Percentiles rank a stretch among this genome's conserved stretches.
Conservation (phyloP, 2,888 invertebrate genomes). For the Microdon myrmicae region DNA sequence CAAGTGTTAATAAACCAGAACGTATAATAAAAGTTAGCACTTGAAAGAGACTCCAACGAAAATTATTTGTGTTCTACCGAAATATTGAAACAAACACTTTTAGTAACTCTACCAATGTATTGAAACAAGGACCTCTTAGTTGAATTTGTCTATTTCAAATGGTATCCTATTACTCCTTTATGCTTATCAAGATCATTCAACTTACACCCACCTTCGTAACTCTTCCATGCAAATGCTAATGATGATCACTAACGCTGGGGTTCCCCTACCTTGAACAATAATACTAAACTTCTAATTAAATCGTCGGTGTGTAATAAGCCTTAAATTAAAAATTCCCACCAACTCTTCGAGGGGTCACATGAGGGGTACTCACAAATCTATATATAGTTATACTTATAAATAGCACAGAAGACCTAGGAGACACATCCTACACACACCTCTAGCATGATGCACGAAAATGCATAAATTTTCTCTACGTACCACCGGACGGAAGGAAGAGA, state of each 20-base stretch:
- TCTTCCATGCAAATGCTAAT: constrained; percentile 12
- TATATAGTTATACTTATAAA: constrained; percentile 15
- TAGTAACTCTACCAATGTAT: too few relatives aligned
- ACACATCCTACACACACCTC: constrained; percentile 49
- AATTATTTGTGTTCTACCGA: too few relatives aligned
- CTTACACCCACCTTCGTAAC: constrained; percentile 22
- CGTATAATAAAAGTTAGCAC: too few relatives aligned
- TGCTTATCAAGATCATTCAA: constrained; percentile 19
- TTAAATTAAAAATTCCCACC: constrained; percentile 23
- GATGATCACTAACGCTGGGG: constrained; percentile 2
- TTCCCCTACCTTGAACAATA: constrained; percentile 4
- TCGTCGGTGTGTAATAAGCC: constrained; percentile 26
- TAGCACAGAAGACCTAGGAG: constrained; percentile 39
- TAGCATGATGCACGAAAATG: constrained; percentile 48
- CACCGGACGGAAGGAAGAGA: constrained; percentile 40
- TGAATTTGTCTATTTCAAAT: too few relatives aligned
- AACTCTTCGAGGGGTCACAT: constrained; percentile 15
- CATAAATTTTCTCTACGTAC: constrained; percentile 37
- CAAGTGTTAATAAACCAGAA: too few relatives aligned
- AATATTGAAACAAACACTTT: too few relatives aligned
- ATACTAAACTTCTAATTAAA: constrained; percentile 37
- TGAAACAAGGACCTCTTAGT: too few relatives aligned
- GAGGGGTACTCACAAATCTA: too few relatives aligned
- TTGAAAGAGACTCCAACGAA: too few relatives aligned
- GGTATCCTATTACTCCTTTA: constrained; percentile 25